Base-by-base conservation (phyloP, 2,888 invertebrate species). In the Mesoligia furuncula region DNA sequence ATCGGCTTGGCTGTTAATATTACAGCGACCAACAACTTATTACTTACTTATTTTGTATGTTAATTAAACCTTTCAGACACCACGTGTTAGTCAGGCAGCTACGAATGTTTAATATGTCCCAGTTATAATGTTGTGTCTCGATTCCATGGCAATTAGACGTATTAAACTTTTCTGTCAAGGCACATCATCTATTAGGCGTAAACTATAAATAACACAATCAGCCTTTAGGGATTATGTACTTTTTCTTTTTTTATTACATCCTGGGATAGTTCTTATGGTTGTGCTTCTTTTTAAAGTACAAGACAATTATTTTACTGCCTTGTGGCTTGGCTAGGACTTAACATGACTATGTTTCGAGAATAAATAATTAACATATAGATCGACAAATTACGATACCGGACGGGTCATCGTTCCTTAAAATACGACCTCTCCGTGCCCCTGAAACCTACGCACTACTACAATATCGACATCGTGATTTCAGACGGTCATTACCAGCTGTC, bases 61-160 rank as follows among this genome's bases (percentile, higher is more conserved):
- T 20, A 5, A 70, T 45, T 11, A 15, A 24, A 15, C 39, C 17
- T 73, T 57, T 36, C 4, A 27, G 3, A 31, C 11, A 24, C 6
- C 9, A 1, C 24, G 65, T 77, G 36, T 66, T 31, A 24, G 45
- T 45, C 15, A 17, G 20, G 48, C 6, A 36, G 15, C 5, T 17
- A 61, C 2, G 36, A 45, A 76, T 62, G 48, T 48, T 67, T 64
- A 64, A 64, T 8, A 68, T 20, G 45, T 39, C 3, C 9, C 17
- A 39, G 17, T 54, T 73, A 62, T 48, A 64, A 57, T 68, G 11
- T n/a, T 57, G 20, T 42, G 4, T 51, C 24, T 42, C 13, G 42
- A 80, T 51, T 31, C 39, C 42, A n/a, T 79, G 20, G 6, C 61
- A 42, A 68, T 79, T 57, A 61, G 13, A 42, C 39, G 17, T 13